Conservation (phyloP, 2,113 vertebrate species). For the Indicator maculatus region DNA sequence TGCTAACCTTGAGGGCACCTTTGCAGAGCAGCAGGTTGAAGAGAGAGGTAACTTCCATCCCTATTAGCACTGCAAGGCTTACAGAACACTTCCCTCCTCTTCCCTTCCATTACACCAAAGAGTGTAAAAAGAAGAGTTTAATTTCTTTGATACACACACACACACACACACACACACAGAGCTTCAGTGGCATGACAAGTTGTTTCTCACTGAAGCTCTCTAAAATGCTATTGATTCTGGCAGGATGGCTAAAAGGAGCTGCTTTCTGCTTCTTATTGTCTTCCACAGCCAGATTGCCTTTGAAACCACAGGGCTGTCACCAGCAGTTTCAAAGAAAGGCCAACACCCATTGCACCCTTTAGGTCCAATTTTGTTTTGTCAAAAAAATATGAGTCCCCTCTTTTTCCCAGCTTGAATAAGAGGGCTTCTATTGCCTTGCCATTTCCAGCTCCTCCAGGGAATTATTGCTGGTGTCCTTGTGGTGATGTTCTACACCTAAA, state of each 20-base stretch:
- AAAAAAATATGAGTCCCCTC: neutral
- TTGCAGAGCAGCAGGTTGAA: neutral
- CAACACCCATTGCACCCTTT: neutral
- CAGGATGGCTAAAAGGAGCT: neutral
- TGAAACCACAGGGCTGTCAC: neutral
- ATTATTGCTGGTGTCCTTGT: neutral
- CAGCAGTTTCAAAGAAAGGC: neutral
- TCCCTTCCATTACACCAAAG: neutral
- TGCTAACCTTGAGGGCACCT: neutral
- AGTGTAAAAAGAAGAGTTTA: neutral
- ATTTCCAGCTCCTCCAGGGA: neutral
- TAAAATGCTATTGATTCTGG: slow-evolving; percentile 60
- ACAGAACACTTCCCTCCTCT: neutral
- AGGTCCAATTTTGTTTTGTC: neutral
- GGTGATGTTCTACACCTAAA: neutral
- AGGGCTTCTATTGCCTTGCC: neutral
- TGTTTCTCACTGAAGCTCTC: slow-evolving; percentile 25
- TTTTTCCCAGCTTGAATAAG: neutral
- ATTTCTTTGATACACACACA: slow-evolving; percentile 16
- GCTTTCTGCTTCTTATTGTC: slow-evolving; percentile 4
- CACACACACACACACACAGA: neutral
- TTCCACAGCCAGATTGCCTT: neutral
- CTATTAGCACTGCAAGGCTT: neutral
- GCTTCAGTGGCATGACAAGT: slow-evolving; percentile 31
- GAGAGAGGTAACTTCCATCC: neutral